Percentiles rank a stretch among this genome's conserved stretches.
Evolutionary conservation across 2,888 invertebrate species (phyloP).

Genomic region (Agrotis exclamationis): DNA sequence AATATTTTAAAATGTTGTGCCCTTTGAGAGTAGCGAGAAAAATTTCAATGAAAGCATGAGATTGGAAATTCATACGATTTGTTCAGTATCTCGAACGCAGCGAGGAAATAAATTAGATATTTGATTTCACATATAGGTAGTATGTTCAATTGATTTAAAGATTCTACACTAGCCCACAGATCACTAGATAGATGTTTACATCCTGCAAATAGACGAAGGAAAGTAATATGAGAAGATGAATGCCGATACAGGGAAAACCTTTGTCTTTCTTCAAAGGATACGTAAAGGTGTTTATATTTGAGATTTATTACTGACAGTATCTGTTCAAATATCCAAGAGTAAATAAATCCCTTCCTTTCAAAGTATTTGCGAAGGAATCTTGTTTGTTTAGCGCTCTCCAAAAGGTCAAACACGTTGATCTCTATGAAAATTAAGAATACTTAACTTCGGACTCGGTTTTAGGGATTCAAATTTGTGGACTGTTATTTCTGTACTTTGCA

Average conservation of each 20-base stretch:
- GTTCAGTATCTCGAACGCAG: slow-evolving; percentile 35
- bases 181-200: slow-evolving; percentile 30
- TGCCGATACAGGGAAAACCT: slow-evolving; percentile 44
- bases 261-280: slow-evolving; percentile 55
- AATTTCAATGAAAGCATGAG: slow-evolving; percentile 55
- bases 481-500: slow-evolving; percentile 26
- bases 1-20: slow-evolving; percentile 56
- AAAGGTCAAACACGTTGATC: slow-evolving; percentile 56
- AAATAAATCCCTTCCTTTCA: slow-evolving; percentile 56
- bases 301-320: slow-evolving; percentile 52
- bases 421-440: slow-evolving; percentile 56
- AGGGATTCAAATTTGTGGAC: slow-evolving; percentile 33
- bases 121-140: slow-evolving; percentile 50
- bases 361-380: slow-evolving; percentile 60
- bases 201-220: slow-evolving; percentile 26
- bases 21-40: slow-evolving; percentile 49
- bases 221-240: slow-evolving; percentile 39
- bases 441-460: slow-evolving; percentile 44
- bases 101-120: slow-evolving; percentile 53
- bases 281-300: slow-evolving; percentile 56
- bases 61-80: slow-evolving; percentile 55
- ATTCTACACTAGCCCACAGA: slow-evolving; percentile 11
- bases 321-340: slow-evolving; percentile 52
- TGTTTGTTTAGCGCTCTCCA: slow-evolving; percentile 54
- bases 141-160: slow-evolving; percentile 53